phyloP scores from a whole-genome alignment of 2,888 invertebrate genomes.

The Deilephila elpenor region DNA sequence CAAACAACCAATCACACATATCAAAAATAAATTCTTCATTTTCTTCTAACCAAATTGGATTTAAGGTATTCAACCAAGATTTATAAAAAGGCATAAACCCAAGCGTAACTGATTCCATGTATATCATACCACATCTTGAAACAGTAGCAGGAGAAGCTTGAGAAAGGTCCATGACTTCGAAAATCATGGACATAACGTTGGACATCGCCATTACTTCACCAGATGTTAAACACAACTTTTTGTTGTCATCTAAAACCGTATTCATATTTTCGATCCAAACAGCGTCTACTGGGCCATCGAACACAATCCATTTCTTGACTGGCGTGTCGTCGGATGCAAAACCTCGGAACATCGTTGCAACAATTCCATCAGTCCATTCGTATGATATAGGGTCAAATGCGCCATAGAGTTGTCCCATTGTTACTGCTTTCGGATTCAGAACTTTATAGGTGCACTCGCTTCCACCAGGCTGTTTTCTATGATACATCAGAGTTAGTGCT shows the following conservation, averaged over 20 bases:
- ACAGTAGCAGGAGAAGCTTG: conserved; percentile 95
- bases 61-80: conserved; percentile 90
- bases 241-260: conserved; percentile 94
- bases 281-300: conserved; percentile 95
- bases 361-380: conserved; percentile 96
- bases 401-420: conserved; percentile 96
- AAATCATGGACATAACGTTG: conserved; percentile 92
- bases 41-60: conserved; percentile 86
- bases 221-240: conserved; percentile 93
- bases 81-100: conserved; percentile 93
- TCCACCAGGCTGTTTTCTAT: conserved; percentile 82
- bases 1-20: conserved; percentile 91
- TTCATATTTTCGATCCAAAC: conserved; percentile 97
- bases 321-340: conserved; percentile 90
- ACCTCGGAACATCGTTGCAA: conserved; percentile 91
- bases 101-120: conserved; percentile 92
- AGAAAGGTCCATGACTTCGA: conserved; percentile 93
- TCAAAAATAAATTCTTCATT: conserved; percentile 85
- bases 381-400: conserved; percentile 96
- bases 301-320: conserved; percentile 95
- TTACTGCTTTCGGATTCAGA: conserved; percentile 96
- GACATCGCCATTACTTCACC: conserved; percentile 95
- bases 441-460: conserved; percentile 89
- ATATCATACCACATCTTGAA: conserved; percentile 95
- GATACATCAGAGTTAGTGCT: conserved; percentile 88